Conservation (phyloP, 2,113 vertebrate species). For the Pyxicephalus adspersus region DNA sequence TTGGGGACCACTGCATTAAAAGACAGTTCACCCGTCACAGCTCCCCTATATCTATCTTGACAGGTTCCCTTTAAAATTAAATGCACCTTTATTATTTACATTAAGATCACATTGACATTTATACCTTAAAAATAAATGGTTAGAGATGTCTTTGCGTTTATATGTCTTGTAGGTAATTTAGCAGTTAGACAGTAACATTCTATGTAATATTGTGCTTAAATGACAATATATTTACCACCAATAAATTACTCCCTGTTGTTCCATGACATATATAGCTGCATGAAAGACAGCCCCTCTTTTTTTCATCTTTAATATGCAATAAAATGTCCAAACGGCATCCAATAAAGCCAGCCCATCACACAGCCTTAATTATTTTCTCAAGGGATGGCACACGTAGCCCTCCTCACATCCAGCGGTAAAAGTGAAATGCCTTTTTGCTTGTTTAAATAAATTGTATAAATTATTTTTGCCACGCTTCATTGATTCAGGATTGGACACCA, state of each 20-base stretch:
- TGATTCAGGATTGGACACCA: slow-evolving; percentile 58
- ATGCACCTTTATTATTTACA: too few species aligned
- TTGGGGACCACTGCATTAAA: too few species aligned
- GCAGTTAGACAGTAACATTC: too few species aligned
- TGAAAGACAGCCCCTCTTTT: background rate
- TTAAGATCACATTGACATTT: too few species aligned
- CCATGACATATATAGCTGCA: slow-evolving; percentile 16
- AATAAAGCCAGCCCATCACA: slow-evolving; percentile 45
- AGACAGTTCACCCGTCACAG: too few species aligned
- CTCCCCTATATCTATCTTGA: too few species aligned
- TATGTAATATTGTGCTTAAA: too few species aligned
- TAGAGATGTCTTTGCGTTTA: too few species aligned
- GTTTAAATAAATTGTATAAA: slow-evolving; percentile 57
- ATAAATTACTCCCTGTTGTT: background rate
- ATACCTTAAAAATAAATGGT: too few species aligned
- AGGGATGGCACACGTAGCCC: slow-evolving; percentile 24
- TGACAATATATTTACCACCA: too few species aligned
- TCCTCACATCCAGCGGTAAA: slow-evolving; percentile 36
- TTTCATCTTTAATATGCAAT: slow-evolving; percentile 45
- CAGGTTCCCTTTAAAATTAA: too few species aligned
- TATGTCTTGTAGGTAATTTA: too few species aligned
- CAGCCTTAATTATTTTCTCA: slow-evolving; percentile 50
- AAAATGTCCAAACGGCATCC: slow-evolving; percentile 34
- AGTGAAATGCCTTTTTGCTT: slow-evolving; percentile 47
- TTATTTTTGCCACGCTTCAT: slow-evolving; percentile 55